Evolutionary conservation across 2,888 invertebrate species (phyloP), one percentile per base, ranked within the genome.

Genomic region (Pyrgus malvae): DNA sequence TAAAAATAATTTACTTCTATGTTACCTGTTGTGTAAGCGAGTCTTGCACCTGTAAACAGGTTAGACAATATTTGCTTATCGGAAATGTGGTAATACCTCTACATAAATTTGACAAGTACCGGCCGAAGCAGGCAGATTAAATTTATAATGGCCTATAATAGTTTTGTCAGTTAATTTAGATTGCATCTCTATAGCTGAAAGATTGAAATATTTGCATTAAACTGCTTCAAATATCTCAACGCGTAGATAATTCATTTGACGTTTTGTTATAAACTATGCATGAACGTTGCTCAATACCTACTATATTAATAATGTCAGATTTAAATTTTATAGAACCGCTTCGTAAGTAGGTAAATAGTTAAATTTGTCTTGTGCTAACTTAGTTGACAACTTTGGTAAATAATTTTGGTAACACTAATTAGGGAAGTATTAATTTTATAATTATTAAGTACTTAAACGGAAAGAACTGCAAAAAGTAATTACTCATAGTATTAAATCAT

Each of bases 131-230:
- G 16, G 8, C 21, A 42, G 51, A 51, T 51, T 44, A 44, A 48
- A 48, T 44, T 51, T 51, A 51, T 51, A 51, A 51, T 50, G 35
- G 42, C 50, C 33, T 27, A 27, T 51, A 51, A 51, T 51, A 44
- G 50, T 51, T 51, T 51, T 44, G 50, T 42, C 50, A 51, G 50
- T 51, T 51, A 51, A 51, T 51, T 51, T 51, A 51, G 50, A 51
- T 51, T 51, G 35, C 50, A 51, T 51, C 51, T 51, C 51, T 51
- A 27, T 44, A 14, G 37, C 37, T 35, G 37, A 51, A 44, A 44
- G 35, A 51, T 51, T 51, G 51, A 51, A 51, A 45, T 51, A 51
- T 51, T 51, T 51, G 29, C 51, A 44, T 51, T 51, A 44, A 37
- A 44, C 33, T 25, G 44, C 35, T 44, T 51, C 51, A 51, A 44